phyloP scores from a whole-genome alignment of 2,797 vertebrate species.

The Babyrousa celebensis region DNA sequence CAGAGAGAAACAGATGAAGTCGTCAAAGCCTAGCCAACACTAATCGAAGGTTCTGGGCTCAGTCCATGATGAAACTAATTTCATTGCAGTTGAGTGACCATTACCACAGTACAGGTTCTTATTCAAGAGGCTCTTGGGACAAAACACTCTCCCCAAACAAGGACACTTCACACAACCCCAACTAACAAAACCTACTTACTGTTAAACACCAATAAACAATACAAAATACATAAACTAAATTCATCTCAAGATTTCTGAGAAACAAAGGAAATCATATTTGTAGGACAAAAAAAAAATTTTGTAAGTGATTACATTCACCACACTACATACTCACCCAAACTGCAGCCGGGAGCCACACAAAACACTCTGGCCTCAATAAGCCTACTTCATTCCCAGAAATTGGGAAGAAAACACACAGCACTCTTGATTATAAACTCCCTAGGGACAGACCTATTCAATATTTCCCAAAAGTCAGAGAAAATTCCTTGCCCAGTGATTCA shows the following conservation, averaged over 20 bases:
- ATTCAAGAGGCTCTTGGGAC: not conserved
- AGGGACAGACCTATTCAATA: not conserved
- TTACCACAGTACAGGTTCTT: not conserved
- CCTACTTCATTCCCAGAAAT: conserved; percentile 49
- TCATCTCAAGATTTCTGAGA: conserved; percentile 2
- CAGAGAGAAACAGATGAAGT: not conserved
- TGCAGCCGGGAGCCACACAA: conserved; percentile 10
- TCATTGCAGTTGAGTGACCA: not conserved
- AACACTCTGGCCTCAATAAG: conserved; percentile 23
- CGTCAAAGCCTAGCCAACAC: not conserved
- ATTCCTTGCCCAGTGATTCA: conserved; percentile 17
- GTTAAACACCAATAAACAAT: conserved; percentile 13
- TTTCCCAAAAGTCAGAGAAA: conserved; percentile 58
- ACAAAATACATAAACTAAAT: conserved; percentile 64
- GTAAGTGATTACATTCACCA: not conserved
- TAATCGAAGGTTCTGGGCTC: not conserved
- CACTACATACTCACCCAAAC: conserved; percentile 12
- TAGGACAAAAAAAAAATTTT: not conserved
- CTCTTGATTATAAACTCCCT: conserved; percentile 37
- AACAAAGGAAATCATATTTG: not conserved
- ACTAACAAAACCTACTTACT: conserved; percentile 41
- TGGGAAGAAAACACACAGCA: conserved; percentile 1
- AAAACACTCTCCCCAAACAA: conserved; percentile 37
- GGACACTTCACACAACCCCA: conserved; percentile 19
- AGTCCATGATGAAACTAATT: not conserved